Evolutionary conservation across 2,797 vertebrate species (phyloP).

Genomic region (Emys orbicularis): DNA sequence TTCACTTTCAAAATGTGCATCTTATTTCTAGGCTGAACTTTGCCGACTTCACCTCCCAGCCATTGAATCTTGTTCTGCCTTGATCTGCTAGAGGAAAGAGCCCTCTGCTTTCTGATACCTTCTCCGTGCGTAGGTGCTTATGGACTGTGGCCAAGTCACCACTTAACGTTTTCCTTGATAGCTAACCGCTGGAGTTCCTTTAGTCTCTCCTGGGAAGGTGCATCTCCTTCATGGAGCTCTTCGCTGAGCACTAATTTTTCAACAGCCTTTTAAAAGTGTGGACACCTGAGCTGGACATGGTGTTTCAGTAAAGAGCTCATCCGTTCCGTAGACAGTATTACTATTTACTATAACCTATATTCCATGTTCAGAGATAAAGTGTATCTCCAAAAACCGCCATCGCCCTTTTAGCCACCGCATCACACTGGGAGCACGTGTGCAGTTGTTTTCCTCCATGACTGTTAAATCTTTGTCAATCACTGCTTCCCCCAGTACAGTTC

Average conservation of each 20-base stretch:
- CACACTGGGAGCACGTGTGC: background rate
- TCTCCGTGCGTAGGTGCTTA: background rate
- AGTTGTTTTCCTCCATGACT: background rate
- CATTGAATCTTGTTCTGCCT: background rate
- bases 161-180: background rate
- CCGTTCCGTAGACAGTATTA: background rate
- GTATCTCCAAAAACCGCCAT: background rate
- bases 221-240: background rate
- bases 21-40: background rate
- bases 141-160: background rate
- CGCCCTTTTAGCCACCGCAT: background rate
- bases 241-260: background rate
- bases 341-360: background rate
- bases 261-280: background rate
- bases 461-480: background rate
- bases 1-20: background rate
- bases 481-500: background rate
- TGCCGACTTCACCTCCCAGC: background rate
- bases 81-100: background rate
- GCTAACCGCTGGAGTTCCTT: no score
- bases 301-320: background rate
- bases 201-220: background rate
- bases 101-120: background rate
- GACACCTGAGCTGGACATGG: background rate
- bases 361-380: background rate